Evolutionary conservation across 2,888 invertebrate genomes (phyloP).

Genomic region (Isotomurus palustris): DNA sequence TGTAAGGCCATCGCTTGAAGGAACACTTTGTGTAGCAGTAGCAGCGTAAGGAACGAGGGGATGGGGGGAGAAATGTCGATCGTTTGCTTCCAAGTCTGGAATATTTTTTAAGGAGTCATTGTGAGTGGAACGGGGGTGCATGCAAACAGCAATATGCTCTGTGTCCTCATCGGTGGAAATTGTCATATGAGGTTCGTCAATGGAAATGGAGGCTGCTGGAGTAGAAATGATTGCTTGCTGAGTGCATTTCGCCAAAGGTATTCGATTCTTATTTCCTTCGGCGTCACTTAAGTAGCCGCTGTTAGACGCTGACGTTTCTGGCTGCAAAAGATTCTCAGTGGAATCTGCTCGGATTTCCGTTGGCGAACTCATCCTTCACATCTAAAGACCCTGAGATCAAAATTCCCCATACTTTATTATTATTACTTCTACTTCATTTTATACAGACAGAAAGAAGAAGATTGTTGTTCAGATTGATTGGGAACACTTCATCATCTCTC

Average conservation of each 20-base stretch:
- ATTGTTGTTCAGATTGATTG: neutral
- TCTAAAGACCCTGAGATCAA: neutral
- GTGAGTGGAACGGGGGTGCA: neutral
- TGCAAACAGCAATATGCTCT: conserved; percentile 19
- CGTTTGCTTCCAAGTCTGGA: conserved; percentile 76
- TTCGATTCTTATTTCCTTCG: conserved; percentile 31
- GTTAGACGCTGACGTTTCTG: conserved; percentile 28
- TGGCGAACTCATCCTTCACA: conserved; percentile 22
- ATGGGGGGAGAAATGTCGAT: conserved; percentile 24
- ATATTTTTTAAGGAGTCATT: conserved; percentile 61
- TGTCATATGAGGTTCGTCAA: conserved; percentile 44
- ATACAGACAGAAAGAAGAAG: neutral
- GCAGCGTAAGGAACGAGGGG: conserved; percentile 22
- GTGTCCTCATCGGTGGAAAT: conserved; percentile 45
- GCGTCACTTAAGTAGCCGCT: conserved; percentile 32
- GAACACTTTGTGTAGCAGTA: conserved; percentile 28
- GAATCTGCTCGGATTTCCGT: conserved; percentile 28
- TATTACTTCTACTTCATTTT: neutral
- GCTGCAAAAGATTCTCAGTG: conserved; percentile 35
- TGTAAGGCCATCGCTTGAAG: conserved; percentile 29
- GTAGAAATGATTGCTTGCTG: conserved; percentile 46
- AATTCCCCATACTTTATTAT: neutral
- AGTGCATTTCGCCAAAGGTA: conserved; percentile 44
- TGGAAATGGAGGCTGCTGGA: conserved; percentile 37
- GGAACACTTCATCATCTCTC: neutral